Conservation (phyloP, 2,113 vertebrate genomes). For the Ifrita kowaldi region DNA sequence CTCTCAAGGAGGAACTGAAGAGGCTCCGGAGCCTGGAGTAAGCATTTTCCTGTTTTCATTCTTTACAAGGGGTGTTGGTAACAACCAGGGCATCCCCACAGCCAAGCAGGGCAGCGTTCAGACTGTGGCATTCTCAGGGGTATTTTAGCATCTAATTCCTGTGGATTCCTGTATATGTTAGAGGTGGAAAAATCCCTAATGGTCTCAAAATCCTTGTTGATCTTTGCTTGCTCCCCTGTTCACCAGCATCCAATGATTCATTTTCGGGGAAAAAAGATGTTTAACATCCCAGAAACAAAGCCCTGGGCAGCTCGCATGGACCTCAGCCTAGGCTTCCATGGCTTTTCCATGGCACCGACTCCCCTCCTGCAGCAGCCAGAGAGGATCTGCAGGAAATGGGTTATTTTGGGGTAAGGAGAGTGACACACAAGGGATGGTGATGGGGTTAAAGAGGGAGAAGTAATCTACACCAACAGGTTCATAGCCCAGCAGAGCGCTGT, state of each 20-base stretch:
- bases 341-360: background rate
- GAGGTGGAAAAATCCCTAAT: accelerated
- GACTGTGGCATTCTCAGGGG: background rate
- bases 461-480: background rate
- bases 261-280: background rate
- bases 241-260: background rate
- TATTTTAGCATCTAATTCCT: background rate
- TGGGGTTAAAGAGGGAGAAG: background rate
- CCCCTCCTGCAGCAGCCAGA: background rate
- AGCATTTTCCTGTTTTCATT: background rate
- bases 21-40: conserved; percentile 58
- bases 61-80: background rate
- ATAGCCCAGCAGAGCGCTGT: background rate
- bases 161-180: background rate
- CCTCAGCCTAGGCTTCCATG: background rate
- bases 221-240: background rate
- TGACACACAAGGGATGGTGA: background rate
- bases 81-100: background rate
- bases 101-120: accelerated
- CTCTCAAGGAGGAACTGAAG: conserved; percentile 72
- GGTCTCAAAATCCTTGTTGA: background rate
- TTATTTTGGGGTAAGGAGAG: background rate
- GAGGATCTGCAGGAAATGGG: background rate
- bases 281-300: background rate
- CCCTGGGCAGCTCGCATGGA: accelerated